Evolutionary conservation across 2,797 vertebrate species (phyloP), one percentile per base, ranked within the genome.

Genomic region (Acanthurus lineatus): DNA sequence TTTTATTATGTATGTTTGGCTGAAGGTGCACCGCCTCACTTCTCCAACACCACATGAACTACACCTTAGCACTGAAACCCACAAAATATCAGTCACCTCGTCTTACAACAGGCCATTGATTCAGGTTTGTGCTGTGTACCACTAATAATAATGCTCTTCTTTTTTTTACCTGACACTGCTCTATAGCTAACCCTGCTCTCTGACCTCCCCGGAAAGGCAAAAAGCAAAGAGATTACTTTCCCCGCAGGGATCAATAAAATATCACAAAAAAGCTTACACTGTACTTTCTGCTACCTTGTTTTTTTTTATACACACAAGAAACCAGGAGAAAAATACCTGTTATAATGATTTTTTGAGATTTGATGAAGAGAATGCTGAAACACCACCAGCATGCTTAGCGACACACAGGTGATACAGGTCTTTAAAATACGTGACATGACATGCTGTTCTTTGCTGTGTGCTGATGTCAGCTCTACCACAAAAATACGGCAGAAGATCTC

Each of bases 151-250:
- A 48, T 44, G 8, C 40, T 57, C 32, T 19, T 32, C 14, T 54
- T 22, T 58, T 66, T 79, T 82, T 68, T 61, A 35, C 61, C 73
- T 73, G 78, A 76, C 77, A 58, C 63, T 72, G 73, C 65, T 88
- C 65, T 76, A 64, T 22, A 44, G 61, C 81, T 67, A 73, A 77
- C 77, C 83, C 69, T 65, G 73, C 61, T 77, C 84, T 81, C 85
- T 89, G 86, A 86, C 86, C 83, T 86, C 38, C 44, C 62, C n/a
- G 47, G 44, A 84, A 82, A 76, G 51, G 69, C 77, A 69, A 79
- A 51, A 73, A 84, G 77, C 67, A 76, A 77, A 86, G 79, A 69
- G 72, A 87, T 85, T 78, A 84, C 84, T 86, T 85, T 78, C 60
- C 61, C 73, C 1, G 6, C 17, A 45, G 66, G 70, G 69, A 87